A percentile compares a stretch with the other conserved stretches of the same genome.
Conservation (phyloP, 1,140 invertebrate species). For the Papilio polytes region DNA sequence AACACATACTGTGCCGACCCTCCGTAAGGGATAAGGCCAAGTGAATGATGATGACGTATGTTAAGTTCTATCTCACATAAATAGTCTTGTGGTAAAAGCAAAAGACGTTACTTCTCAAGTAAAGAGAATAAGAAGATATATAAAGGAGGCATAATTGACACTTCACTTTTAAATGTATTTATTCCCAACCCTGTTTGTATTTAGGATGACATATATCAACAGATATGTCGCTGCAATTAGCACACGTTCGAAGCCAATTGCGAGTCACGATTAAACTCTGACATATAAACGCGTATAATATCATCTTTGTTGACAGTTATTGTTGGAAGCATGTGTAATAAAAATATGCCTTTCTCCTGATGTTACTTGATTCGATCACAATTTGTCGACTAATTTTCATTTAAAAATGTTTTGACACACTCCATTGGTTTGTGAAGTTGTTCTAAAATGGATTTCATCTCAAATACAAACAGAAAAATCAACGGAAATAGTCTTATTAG, state of each 20-base stretch:
- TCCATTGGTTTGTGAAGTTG: background rate
- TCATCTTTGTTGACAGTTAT: conserved; percentile 39
- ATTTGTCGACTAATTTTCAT: background rate
- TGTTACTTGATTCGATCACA: background rate
- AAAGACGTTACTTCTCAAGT: too few species aligned
- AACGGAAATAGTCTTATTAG: too few species aligned
- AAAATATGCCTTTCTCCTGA: background rate
- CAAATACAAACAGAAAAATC: background rate
- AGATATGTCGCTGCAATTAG: conserved; percentile 36
- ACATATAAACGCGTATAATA: conserved; percentile 30
- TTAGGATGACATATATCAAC: conserved; percentile 23
- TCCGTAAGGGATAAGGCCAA: too few species aligned
- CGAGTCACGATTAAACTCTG: conserved; percentile 31
- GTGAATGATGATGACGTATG: too few species aligned
- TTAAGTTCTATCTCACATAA: background rate
- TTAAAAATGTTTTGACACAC: background rate
- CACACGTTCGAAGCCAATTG: conserved; percentile 11
- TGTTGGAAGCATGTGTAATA: conserved; percentile 12
- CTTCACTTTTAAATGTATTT: background rate
- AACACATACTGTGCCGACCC: too few species aligned
- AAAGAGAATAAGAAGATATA: too few species aligned
- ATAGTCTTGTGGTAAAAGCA: background rate
- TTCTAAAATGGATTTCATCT: background rate
- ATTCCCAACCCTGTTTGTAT: background rate
- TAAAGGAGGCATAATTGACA: too few species aligned